Base-by-base conservation (phyloP, 2,113 vertebrate genomes). In the Eurystomus gularis region DNA sequence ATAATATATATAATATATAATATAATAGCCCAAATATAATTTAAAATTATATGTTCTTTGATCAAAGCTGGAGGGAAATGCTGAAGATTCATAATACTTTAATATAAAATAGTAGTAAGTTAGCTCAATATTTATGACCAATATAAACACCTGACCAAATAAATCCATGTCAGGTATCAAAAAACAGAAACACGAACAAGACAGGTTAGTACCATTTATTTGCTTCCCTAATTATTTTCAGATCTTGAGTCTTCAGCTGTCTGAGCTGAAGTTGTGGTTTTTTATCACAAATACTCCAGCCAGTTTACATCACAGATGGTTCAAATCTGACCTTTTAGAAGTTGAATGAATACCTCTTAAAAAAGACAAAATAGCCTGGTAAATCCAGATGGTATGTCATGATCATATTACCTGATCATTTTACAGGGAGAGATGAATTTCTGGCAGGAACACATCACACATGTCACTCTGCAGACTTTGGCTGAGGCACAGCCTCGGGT, bases 331-430 rank as follows among this genome's bases (percentile, higher is more conserved):
- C 91, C 77, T 86, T 81, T 84, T 51, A 71, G 23, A 84, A 84
- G 51, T 10, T 42, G 33, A 86, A 54, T 12, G 46, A 75, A 64
- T 48, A 68, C 29, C n/a, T 71, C 61, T 92, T 64, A 44, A 82
- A 54, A 76, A 64, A 79, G 54, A 49, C 28, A 52, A 68, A 93
- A 48, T 60, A 86, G 28, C 72, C 68, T 72, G 28, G 55, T 68
- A 77, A 48, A 72, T 57, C 90, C 84, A 91, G 86, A 79, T 91
- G 89, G 70, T 42, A 0, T 40, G 52, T 89, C 79, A 82, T 75
- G 95, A 92, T 94, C 78, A 29, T 80, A 81, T 80, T 92, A 86
- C 93, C 88, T 93, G 91, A 39, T 86, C 5, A 1, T 40, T 90
- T 88, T 28, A 33, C 9, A 68, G 55, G 52, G 51, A 81, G 85